Evolutionary conservation across 2,888 invertebrate genomes (phyloP).

Genomic region (Drosophila affinis): DNA sequence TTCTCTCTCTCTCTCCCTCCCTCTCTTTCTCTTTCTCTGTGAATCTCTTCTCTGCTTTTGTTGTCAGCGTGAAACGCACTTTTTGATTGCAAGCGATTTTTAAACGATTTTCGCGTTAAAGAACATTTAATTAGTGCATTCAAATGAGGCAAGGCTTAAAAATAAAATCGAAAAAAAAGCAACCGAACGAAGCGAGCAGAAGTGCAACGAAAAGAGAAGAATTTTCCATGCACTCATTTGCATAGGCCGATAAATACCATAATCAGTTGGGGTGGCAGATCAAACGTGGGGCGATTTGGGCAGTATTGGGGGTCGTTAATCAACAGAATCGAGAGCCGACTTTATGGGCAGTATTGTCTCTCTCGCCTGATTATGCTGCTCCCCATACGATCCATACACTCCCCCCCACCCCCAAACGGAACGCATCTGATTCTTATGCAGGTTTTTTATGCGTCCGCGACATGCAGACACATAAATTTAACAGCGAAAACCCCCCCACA

Average conservation of each 20-base stretch:
- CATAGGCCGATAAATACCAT: slow-evolving; percentile 48
- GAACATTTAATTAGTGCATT: slow-evolving; percentile 48
- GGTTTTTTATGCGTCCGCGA: slow-evolving; percentile 65
- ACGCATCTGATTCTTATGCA: slow-evolving; percentile 68
- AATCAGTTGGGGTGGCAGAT: slow-evolving; percentile 32
- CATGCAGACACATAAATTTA: slow-evolving; percentile 76
- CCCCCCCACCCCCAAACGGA: slow-evolving; percentile 29
- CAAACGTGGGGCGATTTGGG: background rate
- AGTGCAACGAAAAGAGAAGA: background rate
- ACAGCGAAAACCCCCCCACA: slow-evolving; percentile 22
- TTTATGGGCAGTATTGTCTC: slow-evolving; percentile 74
- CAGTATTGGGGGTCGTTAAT: slow-evolving; percentile 55
- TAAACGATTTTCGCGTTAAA: slow-evolving; percentile 43
- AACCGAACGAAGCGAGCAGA: background rate
- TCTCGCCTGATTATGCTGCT: slow-evolving; percentile 70
- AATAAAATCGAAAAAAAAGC: background rate
- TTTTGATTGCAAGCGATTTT: slow-evolving; percentile 30
- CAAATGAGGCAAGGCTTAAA: slow-evolving; percentile 42
- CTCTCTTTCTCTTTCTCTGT: background rate
- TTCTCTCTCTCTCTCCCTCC: too few species aligned
- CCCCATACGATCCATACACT: background rate
- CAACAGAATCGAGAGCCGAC: slow-evolving; percentile 54
- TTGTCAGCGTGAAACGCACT: slow-evolving; percentile 4
- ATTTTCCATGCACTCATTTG: slow-evolving; percentile 26
- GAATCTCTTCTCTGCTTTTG: background rate